Conservation (phyloP, 1,140 invertebrate genomes). For the Pararge aegeria region DNA sequence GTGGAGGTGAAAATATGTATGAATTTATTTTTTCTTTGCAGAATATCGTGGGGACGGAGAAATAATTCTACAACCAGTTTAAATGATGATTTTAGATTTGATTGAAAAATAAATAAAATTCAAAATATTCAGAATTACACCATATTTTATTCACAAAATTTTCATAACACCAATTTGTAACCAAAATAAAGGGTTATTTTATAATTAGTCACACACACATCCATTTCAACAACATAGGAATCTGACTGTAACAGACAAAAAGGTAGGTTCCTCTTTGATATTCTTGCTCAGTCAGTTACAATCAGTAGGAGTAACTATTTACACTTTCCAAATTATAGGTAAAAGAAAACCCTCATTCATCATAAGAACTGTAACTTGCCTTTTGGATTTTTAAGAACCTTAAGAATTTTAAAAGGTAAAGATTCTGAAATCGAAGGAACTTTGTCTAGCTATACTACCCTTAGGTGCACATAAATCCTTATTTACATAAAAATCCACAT, state of each 20-base stretch:
- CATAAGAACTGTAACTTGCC: conserved; percentile 24
- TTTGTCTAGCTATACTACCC: too few species aligned
- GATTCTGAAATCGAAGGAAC: too few species aligned
- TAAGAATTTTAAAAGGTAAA: too few species aligned
- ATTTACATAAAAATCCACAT: too few species aligned
- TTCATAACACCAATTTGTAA: conserved; percentile 78
- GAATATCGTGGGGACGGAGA: conserved; percentile 37
- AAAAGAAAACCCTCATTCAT: conserved; percentile 38
- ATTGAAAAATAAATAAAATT: conserved; percentile 27
- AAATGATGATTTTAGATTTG: neutral
- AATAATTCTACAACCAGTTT: conserved; percentile 26
- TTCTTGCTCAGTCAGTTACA: conserved; percentile 42
- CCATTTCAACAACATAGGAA: conserved; percentile 66
- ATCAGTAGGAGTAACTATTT: conserved; percentile 56
- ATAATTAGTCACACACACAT: conserved; percentile 67
- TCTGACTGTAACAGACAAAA: conserved; percentile 48
- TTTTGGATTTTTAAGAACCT: neutral
- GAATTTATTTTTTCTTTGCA: conserved; percentile 3
- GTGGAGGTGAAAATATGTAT: conserved; percentile 7
- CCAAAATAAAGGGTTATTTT: conserved; percentile 78
- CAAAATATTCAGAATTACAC: conserved; percentile 62
- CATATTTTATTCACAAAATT: conserved; percentile 78
- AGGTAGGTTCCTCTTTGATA: conserved; percentile 35
- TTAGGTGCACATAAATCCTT: too few species aligned
- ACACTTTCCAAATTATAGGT: conserved; percentile 41